Evolutionary conservation across 1,140 invertebrate species (phyloP), one percentile per base, ranked within the genome.

Genomic region (Brachionus manjavacas): DNA sequence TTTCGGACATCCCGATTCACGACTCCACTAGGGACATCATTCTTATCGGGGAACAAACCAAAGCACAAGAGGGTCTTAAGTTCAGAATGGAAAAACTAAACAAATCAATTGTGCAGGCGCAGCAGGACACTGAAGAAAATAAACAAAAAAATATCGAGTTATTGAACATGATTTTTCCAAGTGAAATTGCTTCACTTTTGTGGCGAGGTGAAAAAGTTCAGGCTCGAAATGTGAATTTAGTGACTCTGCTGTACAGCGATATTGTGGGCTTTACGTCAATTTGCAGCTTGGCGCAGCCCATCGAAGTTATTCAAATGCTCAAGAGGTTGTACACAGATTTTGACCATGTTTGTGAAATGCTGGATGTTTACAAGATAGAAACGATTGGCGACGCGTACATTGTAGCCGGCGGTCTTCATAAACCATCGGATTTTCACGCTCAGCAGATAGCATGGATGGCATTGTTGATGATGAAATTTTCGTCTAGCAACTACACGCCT

Each of bases 361-460:
- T 88, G 66, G 89, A 89, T 83, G 89, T 89, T 1, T 89, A 89
- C 84, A 89, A 89, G 85, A 88, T 89, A 23, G 89, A 89, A 84
- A 89, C 89, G 0, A 89, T 89, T 79, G 89, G 89, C 7, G 89
- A 89, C 84, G 88, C 88, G 6, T 89, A 89, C 85, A 88, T 85
- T 86, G 87, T 11, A 84, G 86, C 49, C 86, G 86, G 88, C 87
- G 85, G 86, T 84, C 85, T 25, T 1, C 95, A 97, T 87, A 92
- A 93, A 86, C 92, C 92, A 85, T 94, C 93, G 46, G 90, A 90
- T 16, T 95, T 93, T 66, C 95, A 97, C 89, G 95, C 95, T 8
- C 94, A 95, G 84, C 95, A 96, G 90, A 96, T 96, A 41, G 94
- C 95, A 23, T 97, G 95, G 95, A 97, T 98, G 95, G 94, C 94